Base-by-base conservation (phyloP, 2,113 vertebrate genomes). In the Bolborhynchus lineola region DNA sequence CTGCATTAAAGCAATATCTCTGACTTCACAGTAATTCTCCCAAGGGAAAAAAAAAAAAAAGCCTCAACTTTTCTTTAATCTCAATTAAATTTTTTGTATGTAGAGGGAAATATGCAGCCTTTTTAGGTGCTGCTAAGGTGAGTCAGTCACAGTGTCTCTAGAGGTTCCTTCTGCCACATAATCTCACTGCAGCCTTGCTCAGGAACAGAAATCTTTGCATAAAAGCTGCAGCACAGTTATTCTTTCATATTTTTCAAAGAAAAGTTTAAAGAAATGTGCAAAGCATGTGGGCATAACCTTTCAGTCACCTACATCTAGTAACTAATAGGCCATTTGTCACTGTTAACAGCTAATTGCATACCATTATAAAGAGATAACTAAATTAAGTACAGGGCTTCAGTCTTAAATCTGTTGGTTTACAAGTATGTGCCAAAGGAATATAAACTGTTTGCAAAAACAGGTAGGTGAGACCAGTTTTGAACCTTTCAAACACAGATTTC, bases 171-270 rank as follows among this genome's bases (percentile, higher is more conserved):
- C 64, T 93, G 92, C 71, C 0, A 7, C 79, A 74, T 96, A 95
- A 93, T 90, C 82, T 82, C 82, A 44, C 79, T 93, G 94, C 93
- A 94, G 92, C n/a, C 39, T 74, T 78, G n/a, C 82, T 92, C 60
- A 42, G 64, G 62, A 91, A 31, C 16, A 53, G 50, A 63, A 15
- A 74, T 62, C 33, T 80, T 94, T 62, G 20, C 33, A 20, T 63
- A 78, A 71, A 47, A 88, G 20, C 50, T 90, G 37, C 68, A 86
- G 52, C 31, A 80, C n/a, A 68, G 14, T 42, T 82, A 42, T 63
- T 82, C 7, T 76, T 87, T 49, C 21, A 4, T 8, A 9, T 21
- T 57, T 69, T n/a, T n/a, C n/a, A n/a, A n/a, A n/a, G 10, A 82
- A 68, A 55, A 41, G 33, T 49, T 55, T 67, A 75, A 69, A 44